These are phyloP conservation scores for Carterocephalus palaemon DNA, from an alignment of 2,888 invertebrate species.

Conservation along the genomic window DNA sequence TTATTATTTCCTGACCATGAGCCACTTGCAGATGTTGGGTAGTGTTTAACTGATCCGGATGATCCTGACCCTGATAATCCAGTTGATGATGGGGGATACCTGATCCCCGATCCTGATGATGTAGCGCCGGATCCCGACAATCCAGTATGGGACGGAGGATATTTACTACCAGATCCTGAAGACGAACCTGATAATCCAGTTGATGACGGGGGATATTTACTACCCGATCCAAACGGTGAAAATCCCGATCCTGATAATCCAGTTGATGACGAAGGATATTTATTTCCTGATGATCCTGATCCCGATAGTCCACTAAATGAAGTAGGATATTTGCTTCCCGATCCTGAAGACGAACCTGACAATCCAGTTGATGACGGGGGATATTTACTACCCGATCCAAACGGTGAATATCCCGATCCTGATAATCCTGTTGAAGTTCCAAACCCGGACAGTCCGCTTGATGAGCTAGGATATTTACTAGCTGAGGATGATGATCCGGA, in stretches of 20 bases:
- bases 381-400: conserved; percentile 25
- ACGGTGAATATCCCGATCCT: neutral
- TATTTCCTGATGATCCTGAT: conserved; percentile 30
- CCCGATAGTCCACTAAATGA: conserved; percentile 12
- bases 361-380: conserved; percentile 32
- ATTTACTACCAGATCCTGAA: conserved; percentile 16
- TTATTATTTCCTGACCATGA: conserved; percentile 27
- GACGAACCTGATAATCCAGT: conserved; percentile 33
- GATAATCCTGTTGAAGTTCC: neutral
- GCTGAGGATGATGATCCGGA: conserved; percentile 30
- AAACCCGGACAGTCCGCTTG: conserved; percentile 17
- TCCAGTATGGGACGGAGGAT: neutral
- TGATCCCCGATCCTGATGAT: neutral
- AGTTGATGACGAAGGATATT: conserved; percentile 20
- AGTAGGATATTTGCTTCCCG: neutral
- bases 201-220: conserved; percentile 32
- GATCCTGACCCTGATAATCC: conserved; percentile 33
- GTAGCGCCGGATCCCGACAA: neutral
- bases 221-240: neutral
- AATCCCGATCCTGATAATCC: neutral
- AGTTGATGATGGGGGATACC: conserved; percentile 6
- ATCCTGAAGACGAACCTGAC: conserved; percentile 31
- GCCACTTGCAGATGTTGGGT: conserved; percentile 25
- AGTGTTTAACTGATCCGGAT: conserved; percentile 19
- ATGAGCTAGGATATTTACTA: conserved; percentile 23